Conservation (phyloP, 2,888 invertebrate genomes). For the Heliconius cydno region DNA sequence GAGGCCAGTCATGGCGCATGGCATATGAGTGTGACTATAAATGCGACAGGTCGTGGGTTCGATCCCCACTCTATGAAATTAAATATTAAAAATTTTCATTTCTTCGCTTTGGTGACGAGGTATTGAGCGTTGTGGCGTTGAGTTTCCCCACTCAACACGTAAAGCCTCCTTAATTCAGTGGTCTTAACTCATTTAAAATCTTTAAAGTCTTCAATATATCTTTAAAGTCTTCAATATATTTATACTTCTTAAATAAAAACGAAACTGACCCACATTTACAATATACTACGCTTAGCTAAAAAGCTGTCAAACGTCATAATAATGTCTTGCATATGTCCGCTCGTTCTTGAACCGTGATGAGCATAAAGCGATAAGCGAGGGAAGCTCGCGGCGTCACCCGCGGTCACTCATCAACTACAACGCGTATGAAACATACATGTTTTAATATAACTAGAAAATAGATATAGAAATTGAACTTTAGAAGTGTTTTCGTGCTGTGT, state of each 20-base stretch:
- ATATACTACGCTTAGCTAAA: not conserved
- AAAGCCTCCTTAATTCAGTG: too few species aligned
- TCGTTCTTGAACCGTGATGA: conserved; percentile 68
- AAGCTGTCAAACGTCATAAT: conserved; percentile 37
- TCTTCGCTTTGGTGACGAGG: too few species aligned
- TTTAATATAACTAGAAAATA: not conserved
- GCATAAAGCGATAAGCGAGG: conserved; percentile 60
- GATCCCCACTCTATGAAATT: too few species aligned
- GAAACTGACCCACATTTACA: conserved; percentile 7
- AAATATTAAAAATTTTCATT: too few species aligned
- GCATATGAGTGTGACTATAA: too few species aligned
- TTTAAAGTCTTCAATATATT: not conserved
- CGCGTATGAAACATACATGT: conserved; percentile 21
- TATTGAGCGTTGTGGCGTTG: too few species aligned
- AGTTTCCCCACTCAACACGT: too few species aligned
- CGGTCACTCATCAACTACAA: conserved; percentile 31
- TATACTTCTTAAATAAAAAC: not conserved
- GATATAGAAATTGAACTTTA: too few species aligned
- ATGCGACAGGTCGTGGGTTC: too few species aligned
- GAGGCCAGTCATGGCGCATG: too few species aligned
- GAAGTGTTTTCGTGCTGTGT: not conserved
- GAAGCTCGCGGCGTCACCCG: conserved; percentile 47
- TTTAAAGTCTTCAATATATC: not conserved
- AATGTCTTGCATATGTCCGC: conserved; percentile 44
- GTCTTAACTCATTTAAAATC: not conserved